A percentile compares a stretch with the other conserved stretches of the same genome.
Conservation (phyloP, 2,888 invertebrate species). For the Epirrita christyi region DNA sequence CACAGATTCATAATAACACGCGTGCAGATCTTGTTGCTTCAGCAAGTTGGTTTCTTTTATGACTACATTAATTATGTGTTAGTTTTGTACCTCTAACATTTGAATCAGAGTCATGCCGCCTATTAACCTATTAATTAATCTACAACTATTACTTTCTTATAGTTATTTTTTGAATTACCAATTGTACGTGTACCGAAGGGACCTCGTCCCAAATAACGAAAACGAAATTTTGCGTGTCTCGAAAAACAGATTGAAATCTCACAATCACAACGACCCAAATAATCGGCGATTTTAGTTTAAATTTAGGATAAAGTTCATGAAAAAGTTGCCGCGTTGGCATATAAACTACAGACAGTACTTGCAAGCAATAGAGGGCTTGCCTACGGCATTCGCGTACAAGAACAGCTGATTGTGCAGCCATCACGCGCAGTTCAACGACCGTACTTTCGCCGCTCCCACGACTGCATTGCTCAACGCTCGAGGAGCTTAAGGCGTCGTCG, state of each 20-base stretch:
- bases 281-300: constrained; percentile 23
- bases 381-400: constrained; percentile 59
- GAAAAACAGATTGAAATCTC: constrained; percentile 35
- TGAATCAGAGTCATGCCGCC: not conserved
- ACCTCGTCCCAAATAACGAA: constrained; percentile 36
- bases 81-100: not conserved
- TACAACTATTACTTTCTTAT: constrained; percentile 17
- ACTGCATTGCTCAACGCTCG: constrained; percentile 68
- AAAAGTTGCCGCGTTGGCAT: constrained; percentile 36
- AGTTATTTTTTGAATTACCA: constrained; percentile 13
- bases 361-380: constrained; percentile 46
- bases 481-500: constrained; percentile 60
- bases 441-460: constrained; percentile 82
- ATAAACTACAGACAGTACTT: constrained; percentile 45
- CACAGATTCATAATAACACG: constrained; percentile 52
- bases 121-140: constrained; percentile 4
- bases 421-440: constrained; percentile 75
- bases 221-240: constrained; percentile 36
- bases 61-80: not conserved
- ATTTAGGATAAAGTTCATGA: constrained; percentile 27
- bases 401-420: constrained; percentile 79
- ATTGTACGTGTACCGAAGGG: constrained; percentile 30
- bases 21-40: constrained; percentile 25
- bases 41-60: constrained; percentile 9
- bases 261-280: constrained; percentile 31